A percentile compares a stretch with the other conserved stretches of the same genome.
phyloP scores from a whole-genome alignment of 2,113 vertebrate species.

The Astatoreochromis straeleni region DNA sequence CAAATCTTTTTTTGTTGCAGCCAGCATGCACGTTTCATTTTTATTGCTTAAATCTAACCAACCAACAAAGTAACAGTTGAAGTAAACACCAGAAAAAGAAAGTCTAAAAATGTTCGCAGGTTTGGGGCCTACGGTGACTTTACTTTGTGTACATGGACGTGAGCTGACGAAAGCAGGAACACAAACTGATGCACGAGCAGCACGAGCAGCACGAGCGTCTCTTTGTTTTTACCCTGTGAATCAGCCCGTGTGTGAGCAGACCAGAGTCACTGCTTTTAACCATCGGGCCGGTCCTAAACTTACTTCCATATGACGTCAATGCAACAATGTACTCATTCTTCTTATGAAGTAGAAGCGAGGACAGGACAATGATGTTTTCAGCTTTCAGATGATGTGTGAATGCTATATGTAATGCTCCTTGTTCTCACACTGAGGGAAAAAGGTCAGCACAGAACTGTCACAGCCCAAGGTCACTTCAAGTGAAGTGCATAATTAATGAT shows the following conservation, averaged over 20 bases:
- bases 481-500: slow-evolving; percentile 51
- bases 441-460: slow-evolving; percentile 42
- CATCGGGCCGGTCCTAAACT: background rate
- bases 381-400: slow-evolving; percentile 20
- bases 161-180: background rate
- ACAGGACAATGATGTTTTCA: slow-evolving; percentile 53
- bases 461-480: slow-evolving; percentile 46
- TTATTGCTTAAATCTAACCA: background rate
- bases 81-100: background rate
- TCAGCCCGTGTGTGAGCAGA: background rate
- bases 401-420: slow-evolving; percentile 15
- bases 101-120: background rate
- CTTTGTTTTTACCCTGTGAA: background rate
- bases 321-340: slow-evolving; percentile 54
- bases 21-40: background rate
- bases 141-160: background rate
- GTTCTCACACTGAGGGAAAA: slow-evolving; percentile 41
- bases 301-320: slow-evolving; percentile 39
- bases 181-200: background rate
- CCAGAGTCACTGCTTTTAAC: slow-evolving; percentile 29
- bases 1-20: background rate
- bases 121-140: background rate
- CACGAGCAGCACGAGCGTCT: background rate
- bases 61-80: background rate
- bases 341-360: slow-evolving; percentile 14